These are phyloP conservation scores for Steinernema scapterisci DNA, from an alignment of 2,888 invertebrate genomes.

Conservation along the genomic window DNA sequence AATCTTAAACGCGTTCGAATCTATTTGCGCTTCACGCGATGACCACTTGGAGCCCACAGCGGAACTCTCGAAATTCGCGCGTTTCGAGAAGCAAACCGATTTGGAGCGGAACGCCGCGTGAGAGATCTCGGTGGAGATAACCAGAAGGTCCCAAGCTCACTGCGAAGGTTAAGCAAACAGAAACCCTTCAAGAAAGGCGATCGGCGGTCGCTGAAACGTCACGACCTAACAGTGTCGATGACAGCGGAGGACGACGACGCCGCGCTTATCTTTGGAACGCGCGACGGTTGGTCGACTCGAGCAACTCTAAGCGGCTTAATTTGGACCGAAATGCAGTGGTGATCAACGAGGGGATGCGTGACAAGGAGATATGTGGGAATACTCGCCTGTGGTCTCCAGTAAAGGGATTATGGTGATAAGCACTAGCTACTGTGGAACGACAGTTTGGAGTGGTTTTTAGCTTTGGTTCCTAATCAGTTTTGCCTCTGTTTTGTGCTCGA, in stretches of 20 bases:
- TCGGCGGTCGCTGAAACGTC: conserved; percentile 1
- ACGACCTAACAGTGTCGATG: not conserved
- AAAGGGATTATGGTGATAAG: too few relatives aligned
- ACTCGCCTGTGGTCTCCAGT: too few relatives aligned
- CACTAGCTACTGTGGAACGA: too few relatives aligned
- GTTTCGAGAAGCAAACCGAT: not conserved
- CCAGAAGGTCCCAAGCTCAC: not conserved
- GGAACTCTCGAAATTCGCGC: not conserved
- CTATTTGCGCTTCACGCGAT: not conserved
- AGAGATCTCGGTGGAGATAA: not conserved
- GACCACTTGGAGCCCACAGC: not conserved
- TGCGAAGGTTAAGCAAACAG: conserved; percentile 28
- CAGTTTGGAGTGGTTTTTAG: too few relatives aligned
- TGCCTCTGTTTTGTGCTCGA: too few relatives aligned
- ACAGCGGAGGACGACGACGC: not conserved
- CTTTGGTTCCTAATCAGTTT: too few relatives aligned
- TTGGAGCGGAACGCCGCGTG: not conserved
- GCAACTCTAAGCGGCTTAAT: conserved; percentile 3
- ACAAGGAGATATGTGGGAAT: too few relatives aligned
- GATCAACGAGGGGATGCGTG: not conserved
- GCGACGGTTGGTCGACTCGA: not conserved
- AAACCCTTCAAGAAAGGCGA: not conserved
- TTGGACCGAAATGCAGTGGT: not conserved
- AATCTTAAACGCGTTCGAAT: not conserved
- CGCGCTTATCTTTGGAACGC: conserved; percentile 9